These are phyloP conservation scores for Scopus umbretta DNA, from an alignment of 2,113 vertebrate genomes.

Conservation along the genomic window DNA sequence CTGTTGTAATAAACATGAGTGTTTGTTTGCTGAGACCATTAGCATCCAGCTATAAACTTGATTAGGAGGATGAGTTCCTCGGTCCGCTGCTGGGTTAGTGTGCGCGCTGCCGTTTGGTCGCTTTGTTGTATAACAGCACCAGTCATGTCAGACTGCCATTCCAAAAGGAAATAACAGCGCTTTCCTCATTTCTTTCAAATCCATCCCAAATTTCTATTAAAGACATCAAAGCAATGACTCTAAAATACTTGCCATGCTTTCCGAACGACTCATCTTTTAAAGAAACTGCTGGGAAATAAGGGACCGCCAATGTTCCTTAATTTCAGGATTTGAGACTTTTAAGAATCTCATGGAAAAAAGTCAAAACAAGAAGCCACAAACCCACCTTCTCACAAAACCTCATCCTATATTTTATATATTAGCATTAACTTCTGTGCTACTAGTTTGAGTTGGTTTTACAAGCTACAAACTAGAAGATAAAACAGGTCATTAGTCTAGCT, in stretches of 20 bases:
- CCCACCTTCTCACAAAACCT: neutral
- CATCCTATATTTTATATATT: neutral
- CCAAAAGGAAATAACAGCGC: conserved; percentile 46
- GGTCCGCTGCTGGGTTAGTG: neutral
- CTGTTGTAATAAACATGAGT: conserved; percentile 28
- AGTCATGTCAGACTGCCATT: neutral
- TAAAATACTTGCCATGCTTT: conserved; percentile 43
- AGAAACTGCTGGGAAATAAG: conserved; percentile 21
- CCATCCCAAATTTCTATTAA: conserved; percentile 27
- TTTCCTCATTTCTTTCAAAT: conserved; percentile 23
- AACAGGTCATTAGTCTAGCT: neutral
- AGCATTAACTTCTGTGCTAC: neutral
- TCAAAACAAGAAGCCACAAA: neutral
- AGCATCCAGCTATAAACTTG: conserved; percentile 34
- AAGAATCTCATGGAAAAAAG: neutral
- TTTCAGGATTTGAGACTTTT: neutral
- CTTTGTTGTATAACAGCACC: conserved; percentile 1
- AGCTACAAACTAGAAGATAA: neutral
- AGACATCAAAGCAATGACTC: conserved; percentile 37
- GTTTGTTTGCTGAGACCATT: conserved; percentile 52
- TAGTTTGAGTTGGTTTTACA: neutral
- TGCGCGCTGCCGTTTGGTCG: neutral
- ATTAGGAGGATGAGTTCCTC: neutral
- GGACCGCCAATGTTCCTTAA: neutral
- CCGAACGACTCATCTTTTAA: neutral